Percentiles rank a stretch among this genome's conserved stretches.
Conservation (phyloP, 2,888 invertebrate genomes). For the Synergus japonicus region DNA sequence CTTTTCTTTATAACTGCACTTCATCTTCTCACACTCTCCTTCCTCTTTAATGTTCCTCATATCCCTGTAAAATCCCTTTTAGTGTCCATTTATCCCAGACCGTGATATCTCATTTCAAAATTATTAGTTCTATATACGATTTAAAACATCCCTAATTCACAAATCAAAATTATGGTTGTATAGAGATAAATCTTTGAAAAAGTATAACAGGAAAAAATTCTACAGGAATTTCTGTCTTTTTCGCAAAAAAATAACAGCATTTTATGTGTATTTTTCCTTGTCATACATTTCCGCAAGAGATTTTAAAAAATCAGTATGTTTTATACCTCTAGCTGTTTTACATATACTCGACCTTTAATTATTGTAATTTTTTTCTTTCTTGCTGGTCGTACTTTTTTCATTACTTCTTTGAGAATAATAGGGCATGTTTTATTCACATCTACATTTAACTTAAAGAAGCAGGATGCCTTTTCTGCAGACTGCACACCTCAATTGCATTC, state of each 20-base stretch:
- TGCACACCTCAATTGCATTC: not conserved
- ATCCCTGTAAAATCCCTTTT: constrained; percentile 21
- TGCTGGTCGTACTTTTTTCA: no score
- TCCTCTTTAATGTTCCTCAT: constrained; percentile 33
- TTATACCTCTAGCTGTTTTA: no score
- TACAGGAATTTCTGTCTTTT: no score
- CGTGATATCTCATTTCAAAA: not conserved
- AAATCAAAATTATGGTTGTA: not conserved
- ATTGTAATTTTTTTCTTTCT: no score
- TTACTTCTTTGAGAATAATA: no score
- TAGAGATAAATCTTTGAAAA: no score
- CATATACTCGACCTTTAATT: no score
- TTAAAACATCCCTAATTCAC: not conserved
- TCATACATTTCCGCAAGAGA: no score
- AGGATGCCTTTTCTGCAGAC: not conserved
- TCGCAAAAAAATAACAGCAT: no score
- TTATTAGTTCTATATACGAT: not conserved
- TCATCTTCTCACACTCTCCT: constrained; percentile 22
- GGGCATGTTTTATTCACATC: not conserved
- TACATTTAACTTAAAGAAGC: not conserved
- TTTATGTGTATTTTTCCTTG: no score
- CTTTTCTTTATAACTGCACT: constrained; percentile 37
- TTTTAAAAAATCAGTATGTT: no score
- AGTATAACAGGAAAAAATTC: no score
- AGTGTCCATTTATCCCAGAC: not conserved